phyloP scores from a whole-genome alignment of 2,888 invertebrate genomes.

The Aspidapion aeneum region DNA sequence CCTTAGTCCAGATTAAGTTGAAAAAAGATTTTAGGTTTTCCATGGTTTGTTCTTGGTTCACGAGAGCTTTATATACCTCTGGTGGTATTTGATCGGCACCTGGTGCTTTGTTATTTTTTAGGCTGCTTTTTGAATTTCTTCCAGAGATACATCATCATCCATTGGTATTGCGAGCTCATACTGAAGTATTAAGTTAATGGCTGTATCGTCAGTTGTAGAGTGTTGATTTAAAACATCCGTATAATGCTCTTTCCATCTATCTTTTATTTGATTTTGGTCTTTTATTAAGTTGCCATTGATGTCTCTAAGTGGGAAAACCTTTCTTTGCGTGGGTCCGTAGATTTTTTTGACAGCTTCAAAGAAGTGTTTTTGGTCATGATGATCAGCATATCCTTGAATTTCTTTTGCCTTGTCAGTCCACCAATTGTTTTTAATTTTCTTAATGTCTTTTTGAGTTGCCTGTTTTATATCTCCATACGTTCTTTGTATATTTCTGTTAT shows the following conservation, averaged over 20 bases:
- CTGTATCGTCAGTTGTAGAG: not conserved
- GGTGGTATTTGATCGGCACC: not conserved
- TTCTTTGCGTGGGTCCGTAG: not conserved
- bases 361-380: not conserved
- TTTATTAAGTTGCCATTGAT: not conserved
- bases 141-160: conserved; percentile 1
- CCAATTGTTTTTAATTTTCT: not conserved
- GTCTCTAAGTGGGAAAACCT: not conserved
- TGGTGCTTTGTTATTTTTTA: not conserved
- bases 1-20: not conserved
- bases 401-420: conserved; percentile 1
- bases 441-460: not conserved
- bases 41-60: not conserved
- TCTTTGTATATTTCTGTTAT: not conserved
- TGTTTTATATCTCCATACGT: not conserved
- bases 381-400: conserved; percentile 1
- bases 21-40: not conserved
- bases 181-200: not conserved
- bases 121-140: not conserved
- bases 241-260: not conserved
- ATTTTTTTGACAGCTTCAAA: not conserved
- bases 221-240: conserved; percentile 7
- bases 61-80: not conserved
- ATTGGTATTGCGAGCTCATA: not conserved
- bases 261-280: conserved; percentile 1